phyloP scores from a whole-genome alignment of 1,140 invertebrate species.

The Penaeus japonicus region DNA sequence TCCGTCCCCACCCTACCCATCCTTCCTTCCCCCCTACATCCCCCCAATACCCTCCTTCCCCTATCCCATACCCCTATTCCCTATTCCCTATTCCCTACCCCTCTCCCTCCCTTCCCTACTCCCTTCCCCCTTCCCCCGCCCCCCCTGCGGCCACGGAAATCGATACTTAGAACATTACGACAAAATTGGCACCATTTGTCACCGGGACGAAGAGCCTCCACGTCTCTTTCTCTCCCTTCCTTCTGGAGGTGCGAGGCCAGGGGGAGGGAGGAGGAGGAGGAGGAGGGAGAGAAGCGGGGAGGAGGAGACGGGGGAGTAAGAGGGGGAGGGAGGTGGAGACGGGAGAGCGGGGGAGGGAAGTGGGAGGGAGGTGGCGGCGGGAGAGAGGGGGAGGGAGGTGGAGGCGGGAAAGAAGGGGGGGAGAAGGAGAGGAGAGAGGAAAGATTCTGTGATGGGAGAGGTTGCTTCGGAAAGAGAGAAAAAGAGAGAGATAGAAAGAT shows the following conservation, averaged over 20 bases:
- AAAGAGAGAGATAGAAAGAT: too few species aligned
- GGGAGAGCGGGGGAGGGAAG: too few species aligned
- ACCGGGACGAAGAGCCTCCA: conserved; percentile 10
- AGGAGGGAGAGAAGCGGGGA: too few species aligned
- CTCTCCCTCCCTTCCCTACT: not conserved
- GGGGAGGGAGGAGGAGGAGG: too few species aligned
- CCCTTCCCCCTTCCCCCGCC: not conserved
- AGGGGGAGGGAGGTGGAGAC: too few species aligned
- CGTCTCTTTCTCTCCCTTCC: not conserved
- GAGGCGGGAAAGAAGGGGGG: too few species aligned
- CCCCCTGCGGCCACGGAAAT: conserved; percentile 2
- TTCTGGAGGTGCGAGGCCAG: not conserved
- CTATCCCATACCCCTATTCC: not conserved
- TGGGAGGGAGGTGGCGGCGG: too few species aligned
- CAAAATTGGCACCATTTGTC: conserved; percentile 58
- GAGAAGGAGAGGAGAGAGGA: too few species aligned
- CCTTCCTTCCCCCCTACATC: not conserved
- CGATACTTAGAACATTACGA: conserved; percentile 42
- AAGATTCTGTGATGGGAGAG: too few species aligned
- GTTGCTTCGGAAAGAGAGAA: too few species aligned
- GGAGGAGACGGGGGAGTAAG: too few species aligned
- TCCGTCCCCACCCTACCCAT: not conserved
- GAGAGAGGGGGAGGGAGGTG: too few species aligned
- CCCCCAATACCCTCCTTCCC: not conserved
- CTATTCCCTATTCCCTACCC: not conserved